Conservation (phyloP, 2,888 invertebrate genomes). For the Zygaena filipendulae region DNA sequence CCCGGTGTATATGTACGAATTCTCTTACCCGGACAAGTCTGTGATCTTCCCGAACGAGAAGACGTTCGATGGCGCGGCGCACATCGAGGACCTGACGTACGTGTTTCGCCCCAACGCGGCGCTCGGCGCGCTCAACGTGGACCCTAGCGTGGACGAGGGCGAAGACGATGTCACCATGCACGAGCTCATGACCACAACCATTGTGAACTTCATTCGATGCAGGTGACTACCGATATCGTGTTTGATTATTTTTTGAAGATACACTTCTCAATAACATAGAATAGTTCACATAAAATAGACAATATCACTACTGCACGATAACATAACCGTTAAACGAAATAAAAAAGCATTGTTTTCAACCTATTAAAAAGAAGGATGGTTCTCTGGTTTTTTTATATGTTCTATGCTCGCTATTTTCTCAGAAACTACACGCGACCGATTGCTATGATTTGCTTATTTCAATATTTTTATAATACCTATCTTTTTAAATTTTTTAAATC, state of each 20-base stretch:
- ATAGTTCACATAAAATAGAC: too few species aligned
- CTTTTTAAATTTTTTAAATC: too few species aligned
- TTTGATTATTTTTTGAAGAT: background rate
- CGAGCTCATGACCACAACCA: conserved; percentile 17
- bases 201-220: conserved; percentile 19
- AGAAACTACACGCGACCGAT: too few species aligned
- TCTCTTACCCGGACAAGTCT: conserved; percentile 41
- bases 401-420: too few species aligned
- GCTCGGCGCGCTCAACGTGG: background rate
- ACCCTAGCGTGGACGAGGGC: conserved; percentile 19
- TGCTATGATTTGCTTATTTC: too few species aligned
- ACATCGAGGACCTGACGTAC: conserved; percentile 52
- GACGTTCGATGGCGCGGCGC: conserved; percentile 31
- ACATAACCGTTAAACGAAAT: too few species aligned
- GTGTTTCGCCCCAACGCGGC: conserved; percentile 26
- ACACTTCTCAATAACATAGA: too few species aligned
- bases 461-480: too few species aligned
- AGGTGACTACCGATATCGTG: conserved; percentile 20
- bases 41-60: conserved; percentile 27
- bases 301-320: too few species aligned
- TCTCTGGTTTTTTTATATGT: too few species aligned
- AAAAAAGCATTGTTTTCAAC: too few species aligned
- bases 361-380: too few species aligned
- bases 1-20: conserved; percentile 50
- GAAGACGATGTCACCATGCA: conserved; percentile 21